A percentile compares a stretch with the other conserved stretches of the same genome.
phyloP scores from a whole-genome alignment of 2,113 vertebrate genomes.

The Toxotes jaculatrix region DNA sequence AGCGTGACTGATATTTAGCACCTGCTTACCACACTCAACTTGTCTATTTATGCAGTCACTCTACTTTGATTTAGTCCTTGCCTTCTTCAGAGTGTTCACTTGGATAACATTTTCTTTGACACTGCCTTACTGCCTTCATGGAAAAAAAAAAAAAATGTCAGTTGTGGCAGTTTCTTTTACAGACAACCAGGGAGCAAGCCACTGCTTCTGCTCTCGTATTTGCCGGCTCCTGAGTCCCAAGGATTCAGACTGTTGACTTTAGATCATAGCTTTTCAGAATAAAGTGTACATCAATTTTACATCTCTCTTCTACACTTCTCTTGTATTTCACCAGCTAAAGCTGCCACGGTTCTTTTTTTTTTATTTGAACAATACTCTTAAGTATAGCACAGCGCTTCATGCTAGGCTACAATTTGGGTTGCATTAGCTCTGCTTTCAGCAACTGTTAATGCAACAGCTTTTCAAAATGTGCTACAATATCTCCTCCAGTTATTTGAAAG shows the following conservation, averaged over 20 bases:
- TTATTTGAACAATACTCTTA: not conserved
- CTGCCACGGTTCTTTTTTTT: slow-evolving; percentile 1
- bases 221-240: slow-evolving; percentile 7
- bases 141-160: slow-evolving; percentile 20
- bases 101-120: slow-evolving; percentile 41
- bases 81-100: slow-evolving; percentile 39
- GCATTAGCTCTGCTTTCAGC: slow-evolving; percentile 7
- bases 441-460: not conserved
- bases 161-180: slow-evolving; percentile 35
- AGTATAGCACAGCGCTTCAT: not conserved
- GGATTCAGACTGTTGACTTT: slow-evolving; percentile 50
- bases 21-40: slow-evolving; percentile 43
- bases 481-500: not conserved
- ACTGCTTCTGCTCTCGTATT: slow-evolving; percentile 32
- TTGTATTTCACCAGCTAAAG: slow-evolving; percentile 13
- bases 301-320: not conserved
- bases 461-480: not conserved
- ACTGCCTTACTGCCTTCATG: slow-evolving; percentile 28
- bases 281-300: slow-evolving; percentile 42
- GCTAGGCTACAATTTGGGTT: not conserved
- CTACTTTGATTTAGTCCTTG: slow-evolving; percentile 44
- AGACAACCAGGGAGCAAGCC: slow-evolving; percentile 37
- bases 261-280: slow-evolving; percentile 46
- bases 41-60: slow-evolving; percentile 40
- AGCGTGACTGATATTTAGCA: slow-evolving; percentile 44